A percentile compares a stretch with the other conserved stretches of the same genome.
phyloP scores from a whole-genome alignment of 1,140 invertebrate genomes.

The Homalodisca vitripennis region DNA sequence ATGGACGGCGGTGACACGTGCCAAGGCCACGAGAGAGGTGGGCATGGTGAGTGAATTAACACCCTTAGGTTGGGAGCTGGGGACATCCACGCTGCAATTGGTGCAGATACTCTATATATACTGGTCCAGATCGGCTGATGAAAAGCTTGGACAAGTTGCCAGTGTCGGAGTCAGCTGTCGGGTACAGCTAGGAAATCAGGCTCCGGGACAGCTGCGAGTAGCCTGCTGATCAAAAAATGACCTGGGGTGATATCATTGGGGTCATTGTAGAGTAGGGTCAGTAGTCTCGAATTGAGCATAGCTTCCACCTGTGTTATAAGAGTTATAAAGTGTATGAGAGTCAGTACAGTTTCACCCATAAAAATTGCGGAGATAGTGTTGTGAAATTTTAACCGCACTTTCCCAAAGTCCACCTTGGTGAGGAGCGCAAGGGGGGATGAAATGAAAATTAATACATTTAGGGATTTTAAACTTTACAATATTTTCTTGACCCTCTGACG shows the following conservation, averaged over 20 bases:
- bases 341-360: slow-evolving; percentile 32
- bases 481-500: no score
- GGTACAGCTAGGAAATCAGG: slow-evolving; percentile 20
- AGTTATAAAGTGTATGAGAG: slow-evolving; percentile 46
- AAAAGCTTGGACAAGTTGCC: slow-evolving; percentile 38
- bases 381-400: slow-evolving; percentile 40
- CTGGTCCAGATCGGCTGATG: slow-evolving; percentile 45
- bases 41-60: no score
- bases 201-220: slow-evolving; percentile 36
- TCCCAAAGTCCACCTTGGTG: slow-evolving; percentile 49
- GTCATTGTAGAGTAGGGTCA: slow-evolving; percentile 34
- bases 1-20: no score
- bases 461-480: no score
- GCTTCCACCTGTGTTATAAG: slow-evolving; percentile 34
- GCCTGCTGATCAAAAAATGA: slow-evolving; percentile 43
- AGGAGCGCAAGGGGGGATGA: slow-evolving; percentile 46
- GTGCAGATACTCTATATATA: slow-evolving; percentile 44
- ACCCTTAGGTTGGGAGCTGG: no score
- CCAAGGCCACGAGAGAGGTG: no score
- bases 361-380: slow-evolving; percentile 39
- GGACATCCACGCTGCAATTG: slow-evolving; percentile 43
- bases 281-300: slow-evolving; percentile 41
- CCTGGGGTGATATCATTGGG: slow-evolving; percentile 38
- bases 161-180: slow-evolving; percentile 37
- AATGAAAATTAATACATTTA: slow-evolving; percentile 48